Base-by-base conservation (phyloP, 30 jellyfish, hydroid and myxozoan species). In the Turritopsis dohrnii region DNA sequence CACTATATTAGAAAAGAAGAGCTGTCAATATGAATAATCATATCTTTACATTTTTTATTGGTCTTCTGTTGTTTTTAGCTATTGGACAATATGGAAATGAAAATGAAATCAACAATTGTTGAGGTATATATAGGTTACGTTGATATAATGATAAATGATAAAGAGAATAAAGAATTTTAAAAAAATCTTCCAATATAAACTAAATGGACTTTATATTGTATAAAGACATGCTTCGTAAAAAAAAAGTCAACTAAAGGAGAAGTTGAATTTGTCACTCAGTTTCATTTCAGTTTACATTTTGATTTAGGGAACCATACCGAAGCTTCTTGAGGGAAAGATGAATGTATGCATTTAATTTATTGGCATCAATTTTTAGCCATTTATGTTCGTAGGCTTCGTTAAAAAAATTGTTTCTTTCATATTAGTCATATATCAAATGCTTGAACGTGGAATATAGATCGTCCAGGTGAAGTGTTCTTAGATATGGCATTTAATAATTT, bases 91-190 rank as follows among this genome's bases (percentile, higher is more conserved):
- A 94, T 94, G 99, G 99, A 94, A 66, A 94, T 96, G 81, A 94
- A 94, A 79, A 94, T 94, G 99, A 94, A 94, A 71, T 96, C 97
- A 54, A 94, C 99, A 0, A 87, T 94, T 71, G 99, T 94, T 52
- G 99, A 94, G 96, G 98, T 93, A 79, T 69, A 16, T 60, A 0
- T 19, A 9, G 0, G 19, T 27, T 0, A 1, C 0, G 77, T 8
- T n/a, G 0, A 21, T 69, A 0, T 1, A 69, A 7, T 41, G 13
- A 41, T 41, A 41, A 41, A 3, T 41, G 13, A 41, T 41, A 41
- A 41, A 3, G 5, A 41, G 13, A 41, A 41, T n/a, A n/a, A n/a
- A n/a, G n/a, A n/a, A n/a, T n/a, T n/a, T n/a, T n/a, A n/a, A n/a
- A n/a, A n/a, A n/a, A n/a, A n/a, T n/a, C n/a, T n/a, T n/a, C n/a